Evolutionary conservation across 2,797 vertebrate genomes (phyloP), one percentile per base, ranked within the genome.

Genomic region (Bradypus variegatus): DNA sequence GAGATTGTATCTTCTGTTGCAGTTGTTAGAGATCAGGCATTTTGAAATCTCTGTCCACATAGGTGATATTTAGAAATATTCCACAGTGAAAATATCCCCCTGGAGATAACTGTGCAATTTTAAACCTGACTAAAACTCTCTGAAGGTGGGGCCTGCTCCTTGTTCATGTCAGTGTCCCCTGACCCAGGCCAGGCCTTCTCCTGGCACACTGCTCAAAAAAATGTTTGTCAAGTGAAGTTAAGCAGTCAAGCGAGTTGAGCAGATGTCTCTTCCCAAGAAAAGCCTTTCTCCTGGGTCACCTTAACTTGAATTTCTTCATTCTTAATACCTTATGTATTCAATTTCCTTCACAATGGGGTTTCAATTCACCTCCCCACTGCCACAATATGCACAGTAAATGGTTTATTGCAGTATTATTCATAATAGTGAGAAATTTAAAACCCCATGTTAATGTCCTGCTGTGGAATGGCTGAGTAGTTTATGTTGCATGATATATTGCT

Each of bases 381-480:
- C 25, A 27, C 14, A 14, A 14, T 60, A 33, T n/a, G 41, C 45
- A 65, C 50, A 60, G 55, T 75, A 76, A 94, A 31, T 75, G 48
- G 27, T 82, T 96, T 89, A 72, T 73, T 60, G 16, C 48, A 89
- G n/a, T n/a, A 67, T 64, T 89, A 62, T 80, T 89, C 95, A 38
- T 62, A 76, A 53, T 33, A 67, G 48, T 18, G 80, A 84, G 80
- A 86, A 78, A 67, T 33, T 5, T 38, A 60, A 93, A 89, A n/a
- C 41, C 14, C 50, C 83, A 60, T 45, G 18, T 93, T 69, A 65
- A 62, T 77, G 62, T 83, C 60, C 41, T 83, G 25, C 36, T 50
- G 60, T 38, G 83, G 36, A 95, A 70, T 13, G 41, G 55, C 8
- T 86, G 62, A 86, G 79, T 58, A 86, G 73, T 73, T 86, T 60